Conservation (phyloP, 2,888 invertebrate species). For the Drosophila melanosoma region DNA sequence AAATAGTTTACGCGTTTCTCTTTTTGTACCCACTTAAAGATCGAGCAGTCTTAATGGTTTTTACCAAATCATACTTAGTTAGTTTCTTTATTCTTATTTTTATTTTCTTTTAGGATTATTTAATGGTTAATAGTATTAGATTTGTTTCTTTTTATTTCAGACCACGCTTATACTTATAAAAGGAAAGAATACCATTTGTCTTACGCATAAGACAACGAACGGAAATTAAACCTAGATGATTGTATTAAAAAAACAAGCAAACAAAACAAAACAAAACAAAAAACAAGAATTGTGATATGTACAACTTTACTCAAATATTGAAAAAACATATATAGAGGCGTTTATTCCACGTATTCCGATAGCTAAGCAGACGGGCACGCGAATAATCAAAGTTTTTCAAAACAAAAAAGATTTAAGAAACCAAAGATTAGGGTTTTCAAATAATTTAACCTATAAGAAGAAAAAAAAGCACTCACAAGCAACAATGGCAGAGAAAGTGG, state of each 20-base stretch:
- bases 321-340: conserved; percentile 66
- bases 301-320: conserved; percentile 81
- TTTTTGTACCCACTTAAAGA: conserved; percentile 5
- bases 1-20: conserved; percentile 34
- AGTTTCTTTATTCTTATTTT: conserved; percentile 2
- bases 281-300: conserved; percentile 75
- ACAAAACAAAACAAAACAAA: conserved; percentile 21
- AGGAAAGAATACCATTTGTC: conserved; percentile 48
- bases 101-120: conserved; percentile 19
- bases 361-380: conserved; percentile 30
- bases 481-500: conserved; percentile 84
- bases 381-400: conserved; percentile 36
- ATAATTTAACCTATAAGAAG: conserved; percentile 49
- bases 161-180: conserved; percentile 60
- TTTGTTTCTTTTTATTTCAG: conserved; percentile 41
- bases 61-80: not conserved
- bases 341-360: conserved; percentile 55
- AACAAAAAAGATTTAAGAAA: conserved; percentile 25
- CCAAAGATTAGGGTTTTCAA: conserved; percentile 73
- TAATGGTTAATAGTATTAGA: not conserved
- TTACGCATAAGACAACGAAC: conserved; percentile 63
- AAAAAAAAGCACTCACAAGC: conserved; percentile 23
- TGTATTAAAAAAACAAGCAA: conserved; percentile 54
- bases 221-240: conserved; percentile 47
- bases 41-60: conserved; percentile 4